Percentiles rank a stretch among this genome's conserved stretches.
These are phyloP conservation scores for Polyploca ridens DNA, from an alignment of 2,888 invertebrate species.

Conservation along the genomic window DNA sequence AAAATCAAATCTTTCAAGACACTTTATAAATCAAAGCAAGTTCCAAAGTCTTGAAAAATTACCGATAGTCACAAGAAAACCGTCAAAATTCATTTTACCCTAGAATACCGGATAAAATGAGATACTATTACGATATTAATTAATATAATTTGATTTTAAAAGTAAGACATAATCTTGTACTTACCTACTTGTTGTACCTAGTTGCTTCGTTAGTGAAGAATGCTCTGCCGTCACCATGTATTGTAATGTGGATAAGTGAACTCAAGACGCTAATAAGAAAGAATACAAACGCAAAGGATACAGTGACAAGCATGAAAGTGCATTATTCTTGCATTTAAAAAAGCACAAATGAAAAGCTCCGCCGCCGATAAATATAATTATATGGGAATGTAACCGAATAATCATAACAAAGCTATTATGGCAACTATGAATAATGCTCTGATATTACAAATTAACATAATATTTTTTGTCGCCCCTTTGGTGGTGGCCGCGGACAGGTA, in stretches of 20 bases:
- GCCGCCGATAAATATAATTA: conserved; percentile 57
- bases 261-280: conserved; percentile 17
- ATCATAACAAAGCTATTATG: conserved; percentile 83
- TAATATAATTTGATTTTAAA: no score
- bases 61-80: neutral
- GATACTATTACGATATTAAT: no score
- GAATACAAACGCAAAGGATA: conserved; percentile 18
- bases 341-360: conserved; percentile 32
- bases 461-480: conserved; percentile 79
- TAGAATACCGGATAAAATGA: no score
- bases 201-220: no score
- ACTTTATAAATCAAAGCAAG: neutral
- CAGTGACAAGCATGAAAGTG: conserved; percentile 59
- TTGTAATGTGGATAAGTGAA: conserved; percentile 1
- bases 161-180: conserved; percentile 10
- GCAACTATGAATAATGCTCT: conserved; percentile 77
- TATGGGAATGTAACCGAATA: conserved; percentile 72
- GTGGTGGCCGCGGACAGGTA: conserved; percentile 82
- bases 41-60: neutral
- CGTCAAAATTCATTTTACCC: neutral
- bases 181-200: conserved; percentile 16
- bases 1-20: conserved; percentile 17
- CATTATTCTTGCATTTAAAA: conserved; percentile 48
- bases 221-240: neutral
- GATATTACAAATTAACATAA: conserved; percentile 81